Base-by-base conservation (phyloP, 2,113 vertebrate species). In the Austrofundulus limnaeus region DNA sequence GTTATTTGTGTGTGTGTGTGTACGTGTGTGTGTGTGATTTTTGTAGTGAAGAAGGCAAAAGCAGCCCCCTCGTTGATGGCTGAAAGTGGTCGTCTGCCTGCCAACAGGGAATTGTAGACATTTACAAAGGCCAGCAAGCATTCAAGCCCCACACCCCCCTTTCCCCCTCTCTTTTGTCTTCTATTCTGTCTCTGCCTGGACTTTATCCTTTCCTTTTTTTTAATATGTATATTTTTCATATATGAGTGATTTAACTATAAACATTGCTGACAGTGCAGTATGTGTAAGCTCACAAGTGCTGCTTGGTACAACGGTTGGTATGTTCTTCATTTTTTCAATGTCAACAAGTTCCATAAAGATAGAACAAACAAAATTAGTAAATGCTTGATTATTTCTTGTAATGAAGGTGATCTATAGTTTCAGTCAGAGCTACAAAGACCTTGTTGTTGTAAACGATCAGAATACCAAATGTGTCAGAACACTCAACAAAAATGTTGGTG, bases 21-120 rank as follows among this genome's bases (percentile, higher is more conserved):
- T 80, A 61, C 96, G 94, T 81, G 80, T 84, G 72, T 68, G 81
- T 81, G 95, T 96, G 95, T 97, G 94, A 95, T 94, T 96, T 97
- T 98, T 96, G 92, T 98, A 98, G 96, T 96, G 96, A 95, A 98
- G 96, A 97, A 98, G 96, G 96, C 95, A 98, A 95, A 95, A 94
- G 96, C 96, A 96, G 94, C 94, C 94, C 90, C 89, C 93, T 97
- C 95, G 94, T 95, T 94, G 96, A 97, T 96, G 96, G 94, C 95
- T 97, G 95, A 98, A 96, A 95, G 93, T 95, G 95, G 94, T 98
- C 94, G 94, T 97, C 96, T 98, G 95, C 95, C 89, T 93, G 94
- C 96, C 94, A 92, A 96, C 96, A 98, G 96, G 95, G 96, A 95
- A 96, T 94, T 97, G 93, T 97, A 98, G 94, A 93, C 95, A 97